A percentile compares a stretch with the other conserved stretches of the same genome.
Conservation (phyloP, 1,140 invertebrate species). For the Neotoxoptera formosana region DNA sequence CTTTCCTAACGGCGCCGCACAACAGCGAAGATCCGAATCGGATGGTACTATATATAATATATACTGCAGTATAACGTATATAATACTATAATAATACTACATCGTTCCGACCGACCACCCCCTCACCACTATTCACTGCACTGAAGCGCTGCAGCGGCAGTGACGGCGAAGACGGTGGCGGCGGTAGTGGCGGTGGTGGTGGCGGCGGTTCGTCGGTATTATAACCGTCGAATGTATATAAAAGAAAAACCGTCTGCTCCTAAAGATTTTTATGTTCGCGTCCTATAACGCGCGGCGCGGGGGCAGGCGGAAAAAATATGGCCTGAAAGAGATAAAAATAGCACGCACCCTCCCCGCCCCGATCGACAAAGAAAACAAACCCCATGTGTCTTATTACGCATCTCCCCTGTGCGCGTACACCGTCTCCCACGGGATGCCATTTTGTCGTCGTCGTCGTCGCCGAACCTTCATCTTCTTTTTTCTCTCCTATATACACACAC, state of each 20-base stretch:
- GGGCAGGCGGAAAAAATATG: slow-evolving; percentile 39
- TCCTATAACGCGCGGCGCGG: neutral
- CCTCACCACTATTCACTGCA: neutral
- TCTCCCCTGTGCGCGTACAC: slow-evolving; percentile 56
- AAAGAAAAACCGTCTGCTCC: slow-evolving; percentile 43
- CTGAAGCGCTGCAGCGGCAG: neutral
- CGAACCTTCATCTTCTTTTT: slow-evolving; percentile 59
- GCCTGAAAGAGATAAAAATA: slow-evolving; percentile 57
- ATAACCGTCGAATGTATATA: slow-evolving; percentile 5
- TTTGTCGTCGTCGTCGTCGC: slow-evolving; percentile 58
- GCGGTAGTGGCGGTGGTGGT: neutral
- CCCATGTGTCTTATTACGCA: slow-evolving; percentile 60
- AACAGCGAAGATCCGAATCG: slow-evolving; percentile 13
- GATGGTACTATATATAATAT: slow-evolving; percentile 1
- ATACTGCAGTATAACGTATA: neutral
- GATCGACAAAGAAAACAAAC: slow-evolving; percentile 58
- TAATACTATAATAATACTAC: slow-evolving; percentile 14
- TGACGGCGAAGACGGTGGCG: neutral
- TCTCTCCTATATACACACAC: neutral
- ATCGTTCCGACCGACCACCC: slow-evolving; percentile 7
- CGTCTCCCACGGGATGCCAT: slow-evolving; percentile 60
- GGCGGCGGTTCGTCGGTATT: neutral
- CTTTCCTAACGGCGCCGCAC: neutral
- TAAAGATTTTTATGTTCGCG: slow-evolving; percentile 54
- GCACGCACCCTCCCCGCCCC: slow-evolving; percentile 30